Evolutionary conservation across 2,113 vertebrate species (phyloP).

Genomic region (Notarius lentiginosus): DNA sequence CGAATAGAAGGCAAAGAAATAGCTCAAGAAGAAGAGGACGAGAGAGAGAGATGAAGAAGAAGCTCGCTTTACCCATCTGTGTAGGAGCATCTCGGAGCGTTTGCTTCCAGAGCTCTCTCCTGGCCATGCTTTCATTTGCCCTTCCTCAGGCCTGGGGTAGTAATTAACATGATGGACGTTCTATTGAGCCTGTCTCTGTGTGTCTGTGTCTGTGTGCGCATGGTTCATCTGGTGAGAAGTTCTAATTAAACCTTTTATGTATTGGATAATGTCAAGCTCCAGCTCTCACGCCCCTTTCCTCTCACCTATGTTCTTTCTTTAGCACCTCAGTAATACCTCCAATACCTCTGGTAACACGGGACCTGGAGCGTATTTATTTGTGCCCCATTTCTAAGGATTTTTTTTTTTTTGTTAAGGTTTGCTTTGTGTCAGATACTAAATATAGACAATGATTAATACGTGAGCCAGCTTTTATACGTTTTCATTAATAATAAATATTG

Average conservation of each 20-base stretch:
- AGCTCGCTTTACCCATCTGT: conserved; percentile 16
- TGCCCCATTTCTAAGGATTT: not conserved
- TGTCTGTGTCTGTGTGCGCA: not conserved
- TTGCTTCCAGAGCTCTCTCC: conserved; percentile 35
- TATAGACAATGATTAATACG: conserved; percentile 23
- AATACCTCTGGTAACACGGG: not conserved
- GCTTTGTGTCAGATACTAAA: conserved; percentile 1
- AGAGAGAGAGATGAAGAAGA: not conserved
- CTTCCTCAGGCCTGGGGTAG: conserved; percentile 20
- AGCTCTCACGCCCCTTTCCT: conserved; percentile 10
- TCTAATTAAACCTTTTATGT: conserved; percentile 43
- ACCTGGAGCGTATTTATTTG: conserved; percentile 22
- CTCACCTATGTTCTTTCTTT: conserved; percentile 35
- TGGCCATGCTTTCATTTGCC: conserved; percentile 23
- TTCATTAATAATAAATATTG: conserved; percentile 2
- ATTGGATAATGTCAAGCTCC: conserved; percentile 24
- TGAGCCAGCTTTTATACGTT: conserved; percentile 9
- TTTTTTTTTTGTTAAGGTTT: not conserved
- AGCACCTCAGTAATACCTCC: conserved; percentile 17
- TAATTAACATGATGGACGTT: conserved; percentile 49
- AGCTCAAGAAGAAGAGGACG: not conserved
- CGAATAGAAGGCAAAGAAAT: conserved; percentile 14
- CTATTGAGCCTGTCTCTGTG: conserved; percentile 33
- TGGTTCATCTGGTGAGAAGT: conserved; percentile 36
- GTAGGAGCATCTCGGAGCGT: conserved; percentile 40